Base-by-base conservation (phyloP, 1,140 invertebrate genomes). In the Proctacanthus coquilletti region DNA sequence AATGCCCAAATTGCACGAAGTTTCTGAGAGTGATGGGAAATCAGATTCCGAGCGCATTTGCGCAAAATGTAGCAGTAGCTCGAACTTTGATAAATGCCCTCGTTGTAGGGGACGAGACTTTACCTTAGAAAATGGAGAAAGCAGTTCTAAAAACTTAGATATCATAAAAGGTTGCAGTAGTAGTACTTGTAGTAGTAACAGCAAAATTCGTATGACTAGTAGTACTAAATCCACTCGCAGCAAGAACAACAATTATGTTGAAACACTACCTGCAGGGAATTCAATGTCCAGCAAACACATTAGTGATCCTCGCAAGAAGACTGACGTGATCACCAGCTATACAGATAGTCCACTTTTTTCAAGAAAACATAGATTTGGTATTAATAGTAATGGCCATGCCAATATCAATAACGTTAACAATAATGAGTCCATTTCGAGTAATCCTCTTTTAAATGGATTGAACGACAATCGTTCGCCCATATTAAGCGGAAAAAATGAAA, bases 341-440 rank as follows among this genome's bases (percentile, higher is more conserved):
- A 60, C 57, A 1, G 57, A 60, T 21, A 60, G 56, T 36, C 57
- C 57, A 33, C 46, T 60, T 5, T 60, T 60, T n/a, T 60, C 57
- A 15, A 45, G 56, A 4, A 60, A 60, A 33, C 57, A 60, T 48
- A 50, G 57, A 18, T 57, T 60, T 25, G 55, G 56, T 5, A 50
- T 51, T 35, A 49, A 49, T 15, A 45, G 50, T 32, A 19, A 17
- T 29, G 10, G 19, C 11, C 18, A 5, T 13, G 2, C 5, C 18
- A 23, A 36, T 18, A 15, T 15, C 14, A 36, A 13, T 21, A 14
- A 23, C 18, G 51, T 40, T 40, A 53, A 50, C 31, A 50, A 55
- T 10, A 3, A 4, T 6, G 40, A 45, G 36, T 29, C 32, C 9
- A 21, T 21, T 3, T 38, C 35, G 2, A 42, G 19, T 21, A 38